Percentiles rank a stretch among this genome's conserved stretches.
phyloP scores from a whole-genome alignment of 2,888 invertebrate species.

The Alloplasta piceator region DNA sequence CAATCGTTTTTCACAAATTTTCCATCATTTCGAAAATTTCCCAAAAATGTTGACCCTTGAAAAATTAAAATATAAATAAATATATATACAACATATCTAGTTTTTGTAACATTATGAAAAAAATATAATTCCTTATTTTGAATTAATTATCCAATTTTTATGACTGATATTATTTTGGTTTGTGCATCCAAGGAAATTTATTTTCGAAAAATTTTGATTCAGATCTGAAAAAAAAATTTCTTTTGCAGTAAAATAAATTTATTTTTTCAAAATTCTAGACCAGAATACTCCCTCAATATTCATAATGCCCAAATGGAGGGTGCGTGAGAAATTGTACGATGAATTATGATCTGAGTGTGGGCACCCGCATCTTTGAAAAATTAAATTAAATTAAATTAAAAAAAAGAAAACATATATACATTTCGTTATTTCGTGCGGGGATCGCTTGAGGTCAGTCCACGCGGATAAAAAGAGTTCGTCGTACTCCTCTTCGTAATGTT shows the following conservation, averaged over 20 bases:
- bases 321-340: no score
- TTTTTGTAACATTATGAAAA: background rate
- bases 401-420: conserved; percentile 8
- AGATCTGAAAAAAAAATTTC: no score
- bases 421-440: conserved; percentile 10
- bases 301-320: no score
- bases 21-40: background rate
- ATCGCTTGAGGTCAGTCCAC: conserved; percentile 36
- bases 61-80: background rate
- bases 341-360: conserved; percentile 38
- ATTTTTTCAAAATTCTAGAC: no score
- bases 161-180: no score
- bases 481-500: conserved; percentile 11
- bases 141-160: background rate
- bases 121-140: background rate
- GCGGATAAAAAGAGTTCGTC: conserved; percentile 34
- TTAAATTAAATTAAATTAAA: no score
- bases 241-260: no score
- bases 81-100: background rate
- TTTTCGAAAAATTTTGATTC: no score
- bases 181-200: no score
- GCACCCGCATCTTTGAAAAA: conserved; percentile 58
- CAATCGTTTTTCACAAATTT: conserved; percentile 4
- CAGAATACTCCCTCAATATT: no score
- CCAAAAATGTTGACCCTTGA: background rate